Evolutionary conservation across 1,140 invertebrate species (phyloP), one percentile per base, ranked within the genome.

Genomic region (Diorhabda elongata): DNA sequence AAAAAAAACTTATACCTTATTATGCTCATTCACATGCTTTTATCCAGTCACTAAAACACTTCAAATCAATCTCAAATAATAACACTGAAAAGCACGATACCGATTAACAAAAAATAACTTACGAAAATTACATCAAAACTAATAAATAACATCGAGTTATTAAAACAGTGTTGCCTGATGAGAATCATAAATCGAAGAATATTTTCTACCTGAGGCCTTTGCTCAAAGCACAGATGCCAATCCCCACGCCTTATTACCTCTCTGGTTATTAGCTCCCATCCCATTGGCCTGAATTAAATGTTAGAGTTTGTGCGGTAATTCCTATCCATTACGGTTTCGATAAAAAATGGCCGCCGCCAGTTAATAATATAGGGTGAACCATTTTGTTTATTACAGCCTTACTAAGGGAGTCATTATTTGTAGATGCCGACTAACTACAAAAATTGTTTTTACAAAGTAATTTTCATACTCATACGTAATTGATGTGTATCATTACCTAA

Each of bases 221-320:
- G 59, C 59, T 61, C 59, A 61, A 61, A 52, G 47, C 47, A 26
- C 45, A 52, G 63, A 41, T 3, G 11, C 61, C 41, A 42, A 64
- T n/a, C 63, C 65, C 57, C 65, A 60, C 65, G 58, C 58, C 47
- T 52, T n/a, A n/a, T 67, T 42, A 60, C 57, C 58, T 45, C 58
- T 60, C 47, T 41, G 44, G 47, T 52, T 52, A 67, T 67, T 6
- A 67, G 60, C 57, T 60, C 41, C 57, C 42, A 67, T 67, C 58
- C 65, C 42, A 67, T 67, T 67, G 65, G 65, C 65, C 52, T 52
- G 43, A 67, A 59, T 67, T 60, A 60, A 60, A 59, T 67, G 65
- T 47, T 67, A 67, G 52, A 67, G 47, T 67, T 67, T 58, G 44
- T 64, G 63, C 44, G 42, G 63, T 11, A 52, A 62, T 62, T 62